phyloP scores from a whole-genome alignment of 2,888 invertebrate genomes.

The Subacronicta megacephala region DNA sequence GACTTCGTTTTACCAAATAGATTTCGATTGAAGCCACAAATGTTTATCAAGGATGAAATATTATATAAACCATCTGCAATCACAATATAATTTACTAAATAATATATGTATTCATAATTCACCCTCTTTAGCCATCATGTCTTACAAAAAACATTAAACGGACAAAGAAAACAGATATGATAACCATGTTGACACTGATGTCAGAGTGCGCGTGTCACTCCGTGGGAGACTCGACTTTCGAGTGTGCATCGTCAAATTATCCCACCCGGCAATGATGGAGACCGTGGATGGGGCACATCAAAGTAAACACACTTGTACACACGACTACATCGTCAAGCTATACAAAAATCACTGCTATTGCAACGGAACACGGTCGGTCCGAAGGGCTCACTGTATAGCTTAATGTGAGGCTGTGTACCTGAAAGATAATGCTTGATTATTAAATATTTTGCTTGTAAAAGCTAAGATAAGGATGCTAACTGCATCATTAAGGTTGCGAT shows the following conservation, averaged over 20 bases:
- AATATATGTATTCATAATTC: constrained; percentile 35
- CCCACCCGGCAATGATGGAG: constrained; percentile 55
- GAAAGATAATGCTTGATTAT: neutral
- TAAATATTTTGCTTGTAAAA: neutral
- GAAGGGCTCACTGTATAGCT: too few relatives aligned
- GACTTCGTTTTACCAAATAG: too few relatives aligned
- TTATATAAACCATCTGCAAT: constrained; percentile 20
- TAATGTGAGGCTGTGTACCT: too few relatives aligned
- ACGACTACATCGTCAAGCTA: too few relatives aligned
- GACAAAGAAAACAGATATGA: constrained; percentile 50
- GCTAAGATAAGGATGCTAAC: neutral
- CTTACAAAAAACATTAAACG: constrained; percentile 32
- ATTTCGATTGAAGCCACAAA: too few relatives aligned
- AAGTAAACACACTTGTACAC: constrained; percentile 58
- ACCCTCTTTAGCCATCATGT: constrained; percentile 24
- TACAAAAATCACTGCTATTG: too few relatives aligned
- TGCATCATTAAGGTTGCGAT: neutral
- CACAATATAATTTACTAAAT: constrained; percentile 21
- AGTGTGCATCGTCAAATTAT: constrained; percentile 50
- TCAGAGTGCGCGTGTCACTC: constrained; percentile 56
- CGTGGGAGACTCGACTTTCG: constrained; percentile 38
- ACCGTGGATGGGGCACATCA: constrained; percentile 56
- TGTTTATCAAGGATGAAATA: too few relatives aligned
- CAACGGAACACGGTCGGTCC: too few relatives aligned
- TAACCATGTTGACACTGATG: constrained; percentile 60